Percentiles rank a stretch among this genome's conserved stretches.
Evolutionary conservation across 2,888 invertebrate species (phyloP).

Genomic region (Camponotus fellah): DNA sequence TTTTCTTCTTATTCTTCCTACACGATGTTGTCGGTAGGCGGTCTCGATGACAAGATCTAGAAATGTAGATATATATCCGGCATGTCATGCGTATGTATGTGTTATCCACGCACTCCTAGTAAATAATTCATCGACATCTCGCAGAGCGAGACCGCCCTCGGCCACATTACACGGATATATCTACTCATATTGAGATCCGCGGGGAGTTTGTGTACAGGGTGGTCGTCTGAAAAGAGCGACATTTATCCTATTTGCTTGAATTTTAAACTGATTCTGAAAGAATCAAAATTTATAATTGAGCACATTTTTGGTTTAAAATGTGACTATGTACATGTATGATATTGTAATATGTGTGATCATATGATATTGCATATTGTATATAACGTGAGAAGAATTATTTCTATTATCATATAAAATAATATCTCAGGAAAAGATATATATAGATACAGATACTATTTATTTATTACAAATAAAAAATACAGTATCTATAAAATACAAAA

Average conservation of each 20-base stretch:
- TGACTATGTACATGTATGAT: background rate
- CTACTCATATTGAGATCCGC: constrained; percentile 58
- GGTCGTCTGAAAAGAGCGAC: constrained; percentile 2
- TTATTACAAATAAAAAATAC: background rate
- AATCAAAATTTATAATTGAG: background rate
- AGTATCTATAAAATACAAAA: background rate
- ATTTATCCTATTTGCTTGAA: background rate
- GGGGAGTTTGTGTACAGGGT: constrained; percentile 52
- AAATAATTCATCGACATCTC: constrained; percentile 79
- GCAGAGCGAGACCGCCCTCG: constrained; percentile 58
- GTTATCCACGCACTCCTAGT: constrained; percentile 72
- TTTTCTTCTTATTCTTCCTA: constrained; percentile 24
- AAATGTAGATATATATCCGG: constrained; percentile 75
- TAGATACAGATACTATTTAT: background rate
- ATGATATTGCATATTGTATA: too few relatives aligned
- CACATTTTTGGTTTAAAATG: background rate
- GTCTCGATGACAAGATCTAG: constrained; percentile 77
- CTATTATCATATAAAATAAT: background rate
- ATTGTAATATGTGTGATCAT: too few relatives aligned
- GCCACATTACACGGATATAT: constrained; percentile 63
- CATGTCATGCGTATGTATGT: constrained; percentile 63
- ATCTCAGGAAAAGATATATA: background rate
- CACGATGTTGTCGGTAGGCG: constrained; percentile 63
- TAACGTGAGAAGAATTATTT: background rate
- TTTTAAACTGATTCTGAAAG: background rate